phyloP scores from a whole-genome alignment of 2,797 vertebrate species.

The Platalea minor region DNA sequence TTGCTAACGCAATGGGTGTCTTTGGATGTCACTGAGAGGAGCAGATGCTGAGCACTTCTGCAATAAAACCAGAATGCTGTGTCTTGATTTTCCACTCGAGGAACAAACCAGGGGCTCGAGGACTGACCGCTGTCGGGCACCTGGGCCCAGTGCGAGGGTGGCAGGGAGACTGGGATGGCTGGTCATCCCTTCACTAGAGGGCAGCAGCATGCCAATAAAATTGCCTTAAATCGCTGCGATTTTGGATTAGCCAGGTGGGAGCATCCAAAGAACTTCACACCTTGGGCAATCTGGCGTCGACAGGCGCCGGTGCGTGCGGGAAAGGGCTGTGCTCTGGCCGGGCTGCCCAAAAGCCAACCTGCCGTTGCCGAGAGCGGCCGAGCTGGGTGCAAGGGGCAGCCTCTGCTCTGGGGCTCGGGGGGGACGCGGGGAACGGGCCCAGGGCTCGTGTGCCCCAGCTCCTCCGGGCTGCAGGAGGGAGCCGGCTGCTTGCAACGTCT shows the following conservation, averaged over 20 bases:
- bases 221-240: neutral
- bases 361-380: fast-evolving
- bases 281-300: neutral
- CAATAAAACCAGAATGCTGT: fast-evolving
- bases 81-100: neutral
- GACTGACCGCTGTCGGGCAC: fast-evolving
- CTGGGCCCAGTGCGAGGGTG: fast-evolving
- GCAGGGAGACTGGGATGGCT: fast-evolving
- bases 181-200: conserved; percentile 26
- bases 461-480: neutral
- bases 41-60: fast-evolving
- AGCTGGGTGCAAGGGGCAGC: neutral
- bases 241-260: neutral
- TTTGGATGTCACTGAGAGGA: neutral
- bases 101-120: neutral
- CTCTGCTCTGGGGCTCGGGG: too few species aligned
- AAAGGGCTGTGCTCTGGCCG: neutral
- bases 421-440: fast-evolving
- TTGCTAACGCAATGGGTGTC: fast-evolving
- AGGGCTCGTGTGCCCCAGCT: neutral
- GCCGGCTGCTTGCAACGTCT: neutral
- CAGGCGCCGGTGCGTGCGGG: fast-evolving
- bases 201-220: conserved; percentile 36
- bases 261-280: neutral
- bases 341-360: fast-evolving